phyloP scores from a whole-genome alignment of 2,797 vertebrate species.

The Thaleichthys pacificus region DNA sequence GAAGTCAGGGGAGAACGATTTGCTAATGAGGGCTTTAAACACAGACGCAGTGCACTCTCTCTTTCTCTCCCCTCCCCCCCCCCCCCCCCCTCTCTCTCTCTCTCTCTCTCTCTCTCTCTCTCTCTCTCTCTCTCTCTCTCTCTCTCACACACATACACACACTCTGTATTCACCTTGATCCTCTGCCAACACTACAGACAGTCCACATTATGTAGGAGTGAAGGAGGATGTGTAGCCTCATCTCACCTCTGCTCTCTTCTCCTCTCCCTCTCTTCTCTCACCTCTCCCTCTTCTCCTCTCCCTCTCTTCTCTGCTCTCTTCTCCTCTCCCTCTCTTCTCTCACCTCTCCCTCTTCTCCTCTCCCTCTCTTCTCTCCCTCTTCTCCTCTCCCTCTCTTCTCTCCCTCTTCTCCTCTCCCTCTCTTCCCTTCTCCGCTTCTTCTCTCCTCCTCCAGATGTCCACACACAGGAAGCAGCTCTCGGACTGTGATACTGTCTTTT shows the following conservation, averaged over 20 bases:
- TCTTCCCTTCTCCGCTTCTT: too few relatives aligned
- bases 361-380: too few relatives aligned
- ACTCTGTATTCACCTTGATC: conserved; percentile 80
- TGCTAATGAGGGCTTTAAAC: conserved; percentile 84
- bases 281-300: conserved; percentile 1
- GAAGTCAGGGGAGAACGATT: conserved; percentile 72
- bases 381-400: background rate
- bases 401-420: too few relatives aligned
- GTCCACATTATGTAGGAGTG: conserved; percentile 32
- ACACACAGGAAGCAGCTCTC: too few relatives aligned
- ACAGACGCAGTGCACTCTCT: conserved; percentile 37
- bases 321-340: too few relatives aligned
- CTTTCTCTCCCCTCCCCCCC: background rate
- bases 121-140: conserved; percentile 43
- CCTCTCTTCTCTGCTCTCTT: too few relatives aligned
- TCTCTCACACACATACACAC: conserved; percentile 28
- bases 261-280: background rate
- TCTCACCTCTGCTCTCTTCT: conserved; percentile 38
- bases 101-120: conserved; percentile 32
- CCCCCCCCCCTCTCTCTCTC: conserved; percentile 47
- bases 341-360: too few relatives aligned
- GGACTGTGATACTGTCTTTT: too few relatives aligned
- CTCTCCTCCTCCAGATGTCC: too few relatives aligned
- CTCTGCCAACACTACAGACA: conserved; percentile 77
- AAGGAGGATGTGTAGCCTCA: conserved; percentile 57